Conservation (phyloP, 1,140 invertebrate genomes). For the Cydia splendana region DNA sequence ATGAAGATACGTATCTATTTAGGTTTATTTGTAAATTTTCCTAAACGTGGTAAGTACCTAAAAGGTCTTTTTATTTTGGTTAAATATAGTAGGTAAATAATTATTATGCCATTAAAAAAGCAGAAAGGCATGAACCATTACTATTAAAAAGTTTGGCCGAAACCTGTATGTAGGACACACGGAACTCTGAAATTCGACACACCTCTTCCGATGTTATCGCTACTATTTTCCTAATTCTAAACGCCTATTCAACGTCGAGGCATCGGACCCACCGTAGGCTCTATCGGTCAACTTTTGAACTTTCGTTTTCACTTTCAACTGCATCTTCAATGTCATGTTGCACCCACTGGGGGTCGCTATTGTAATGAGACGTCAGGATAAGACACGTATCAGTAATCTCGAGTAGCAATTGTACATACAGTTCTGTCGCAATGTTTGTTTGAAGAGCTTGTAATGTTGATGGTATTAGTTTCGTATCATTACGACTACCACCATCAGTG, state of each 20-base stretch:
- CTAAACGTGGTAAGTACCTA: too few species aligned
- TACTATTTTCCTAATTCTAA: conserved; percentile 39
- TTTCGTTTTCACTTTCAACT: conserved; percentile 45
- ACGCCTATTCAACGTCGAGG: conserved; percentile 45
- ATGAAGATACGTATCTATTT: too few species aligned
- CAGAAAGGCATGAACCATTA: too few species aligned
- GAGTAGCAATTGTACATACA: not conserved
- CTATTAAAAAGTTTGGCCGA: not conserved
- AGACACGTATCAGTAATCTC: conserved; percentile 10
- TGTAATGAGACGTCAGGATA: conserved; percentile 21
- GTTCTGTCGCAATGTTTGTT: conserved; percentile 5
- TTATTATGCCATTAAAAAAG: too few species aligned
- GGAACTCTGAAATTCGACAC: conserved; percentile 18
- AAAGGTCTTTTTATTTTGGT: too few species aligned
- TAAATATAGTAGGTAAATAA: too few species aligned
- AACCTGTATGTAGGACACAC: not conserved
- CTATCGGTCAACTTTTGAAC: conserved; percentile 38
- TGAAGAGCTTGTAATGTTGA: not conserved
- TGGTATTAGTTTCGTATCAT: not conserved
- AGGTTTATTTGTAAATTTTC: too few species aligned
- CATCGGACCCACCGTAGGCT: conserved; percentile 37
- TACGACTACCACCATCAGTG: not conserved
- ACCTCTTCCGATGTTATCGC: conserved; percentile 37
- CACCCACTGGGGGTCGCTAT: conserved; percentile 6
- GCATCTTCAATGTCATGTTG: conserved; percentile 24